A percentile compares a stretch with the other conserved stretches of the same genome.
These are phyloP conservation scores for Trachelipus rathkii DNA, from an alignment of 1,140 invertebrate species.

Conservation along the genomic window DNA sequence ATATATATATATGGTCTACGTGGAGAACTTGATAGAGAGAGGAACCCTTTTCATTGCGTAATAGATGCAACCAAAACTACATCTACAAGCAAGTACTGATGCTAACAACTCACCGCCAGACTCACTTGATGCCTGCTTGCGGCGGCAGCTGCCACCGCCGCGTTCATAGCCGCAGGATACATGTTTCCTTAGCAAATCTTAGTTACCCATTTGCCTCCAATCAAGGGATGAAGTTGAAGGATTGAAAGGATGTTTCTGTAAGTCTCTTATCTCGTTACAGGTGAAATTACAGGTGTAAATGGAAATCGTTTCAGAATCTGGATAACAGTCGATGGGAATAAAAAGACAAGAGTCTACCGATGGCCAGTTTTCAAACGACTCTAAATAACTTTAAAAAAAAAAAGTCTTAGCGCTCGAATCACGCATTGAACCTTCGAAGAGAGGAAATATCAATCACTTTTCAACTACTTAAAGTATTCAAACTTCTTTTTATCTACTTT, in stretches of 20 bases:
- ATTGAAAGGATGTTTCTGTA: neutral
- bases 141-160: conserved; percentile 47
- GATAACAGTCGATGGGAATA: neutral
- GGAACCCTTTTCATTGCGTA: neutral
- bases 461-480: too few species aligned
- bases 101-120: conserved; percentile 21
- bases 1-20: too few species aligned
- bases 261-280: neutral
- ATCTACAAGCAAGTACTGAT: too few species aligned
- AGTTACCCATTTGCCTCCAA: too few species aligned
- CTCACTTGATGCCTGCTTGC: conserved; percentile 48
- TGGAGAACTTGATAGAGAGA: neutral
- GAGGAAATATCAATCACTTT: too few species aligned
- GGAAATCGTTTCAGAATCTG: neutral
- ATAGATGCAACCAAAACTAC: neutral
- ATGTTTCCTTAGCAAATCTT: conserved; percentile 31
- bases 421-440: too few species aligned
- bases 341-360: neutral
- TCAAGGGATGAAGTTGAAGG: too few species aligned
- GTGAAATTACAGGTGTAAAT: neutral
- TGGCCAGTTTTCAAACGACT: too few species aligned
- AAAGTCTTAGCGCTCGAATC: too few species aligned
- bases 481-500: too few species aligned
- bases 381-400: too few species aligned
- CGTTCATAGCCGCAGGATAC: conserved; percentile 48